A percentile compares a stretch with the other conserved stretches of the same genome.
Evolutionary conservation across 2,888 invertebrate species (phyloP).

Genomic region (Acutogordius australiensis): DNA sequence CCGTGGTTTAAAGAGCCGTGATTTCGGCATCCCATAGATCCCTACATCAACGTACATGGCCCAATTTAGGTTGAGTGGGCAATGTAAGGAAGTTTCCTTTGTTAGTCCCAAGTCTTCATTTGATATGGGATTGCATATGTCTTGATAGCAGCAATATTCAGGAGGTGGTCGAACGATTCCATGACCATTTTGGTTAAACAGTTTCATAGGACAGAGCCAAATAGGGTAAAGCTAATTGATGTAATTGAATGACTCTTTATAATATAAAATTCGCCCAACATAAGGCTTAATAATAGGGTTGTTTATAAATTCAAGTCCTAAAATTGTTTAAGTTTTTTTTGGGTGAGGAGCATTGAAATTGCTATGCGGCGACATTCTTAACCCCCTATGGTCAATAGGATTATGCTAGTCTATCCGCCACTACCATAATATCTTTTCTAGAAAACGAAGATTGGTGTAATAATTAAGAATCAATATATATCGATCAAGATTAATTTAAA

Average conservation of each 20-base stretch:
- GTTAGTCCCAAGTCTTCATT: neutral
- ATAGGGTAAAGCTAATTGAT: conserved; percentile 40
- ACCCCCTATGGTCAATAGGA: no score
- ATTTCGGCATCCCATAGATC: conserved; percentile 44
- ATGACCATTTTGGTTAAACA: conserved; percentile 28
- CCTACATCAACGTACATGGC: conserved; percentile 48
- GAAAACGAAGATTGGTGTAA: no score
- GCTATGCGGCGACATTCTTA: no score
- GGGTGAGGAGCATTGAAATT: no score
- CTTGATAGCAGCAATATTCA: neutral
- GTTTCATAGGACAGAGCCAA: conserved; percentile 49
- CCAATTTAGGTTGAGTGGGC: no score
- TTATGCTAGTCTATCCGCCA: no score
- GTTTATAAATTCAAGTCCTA: no score
- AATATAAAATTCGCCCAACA: conserved; percentile 7
- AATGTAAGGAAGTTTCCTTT: no score
- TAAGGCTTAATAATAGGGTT: neutral
- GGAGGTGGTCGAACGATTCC: neutral
- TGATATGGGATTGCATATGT: neutral
- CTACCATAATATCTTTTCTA: no score
- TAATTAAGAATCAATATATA: no score
- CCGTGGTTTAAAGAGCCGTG: conserved; percentile 32
- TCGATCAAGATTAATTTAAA: no score
- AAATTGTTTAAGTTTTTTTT: no score
- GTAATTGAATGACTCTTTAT: conserved; percentile 14